Evolutionary conservation across 2,888 invertebrate genomes (phyloP).

Genomic region (Spilosoma lubricipeda): DNA sequence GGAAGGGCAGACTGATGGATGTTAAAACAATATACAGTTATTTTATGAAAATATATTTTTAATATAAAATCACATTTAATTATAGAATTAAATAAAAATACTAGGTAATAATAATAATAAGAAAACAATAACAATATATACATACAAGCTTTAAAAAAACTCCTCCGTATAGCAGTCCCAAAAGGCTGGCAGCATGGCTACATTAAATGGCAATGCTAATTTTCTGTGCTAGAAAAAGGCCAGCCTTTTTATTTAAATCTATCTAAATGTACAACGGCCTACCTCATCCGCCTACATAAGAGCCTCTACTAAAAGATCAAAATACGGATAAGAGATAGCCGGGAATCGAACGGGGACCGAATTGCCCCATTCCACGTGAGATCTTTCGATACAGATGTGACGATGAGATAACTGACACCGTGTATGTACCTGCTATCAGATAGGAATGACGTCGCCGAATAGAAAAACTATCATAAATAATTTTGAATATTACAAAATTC

Average conservation of each 20-base stretch:
- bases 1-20: too few relatives aligned
- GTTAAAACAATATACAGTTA: too few relatives aligned
- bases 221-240: too few relatives aligned
- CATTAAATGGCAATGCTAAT: too few relatives aligned
- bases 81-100: too few relatives aligned
- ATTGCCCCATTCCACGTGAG: conserved; percentile 53
- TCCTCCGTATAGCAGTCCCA: too few relatives aligned
- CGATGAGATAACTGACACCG: conserved; percentile 39
- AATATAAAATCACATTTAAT: too few relatives aligned
- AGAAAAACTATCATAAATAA: background rate
- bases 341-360: conserved; percentile 50
- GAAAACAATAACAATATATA: too few relatives aligned
- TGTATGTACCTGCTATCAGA: conserved; percentile 22
- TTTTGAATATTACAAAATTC: background rate
- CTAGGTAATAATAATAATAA: too few relatives aligned
- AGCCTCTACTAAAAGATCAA: conserved; percentile 42
- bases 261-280: conserved; percentile 4
- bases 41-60: too few relatives aligned
- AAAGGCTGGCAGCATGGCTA: too few relatives aligned
- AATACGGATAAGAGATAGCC: conserved; percentile 35
- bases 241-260: background rate
- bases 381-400: conserved; percentile 44
- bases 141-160: too few relatives aligned
- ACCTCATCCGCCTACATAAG: conserved; percentile 26
- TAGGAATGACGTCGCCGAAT: background rate